These are phyloP conservation scores for Onychomys leucogaster DNA, from an alignment of 2,797 vertebrate species.

Conservation along the genomic window DNA sequence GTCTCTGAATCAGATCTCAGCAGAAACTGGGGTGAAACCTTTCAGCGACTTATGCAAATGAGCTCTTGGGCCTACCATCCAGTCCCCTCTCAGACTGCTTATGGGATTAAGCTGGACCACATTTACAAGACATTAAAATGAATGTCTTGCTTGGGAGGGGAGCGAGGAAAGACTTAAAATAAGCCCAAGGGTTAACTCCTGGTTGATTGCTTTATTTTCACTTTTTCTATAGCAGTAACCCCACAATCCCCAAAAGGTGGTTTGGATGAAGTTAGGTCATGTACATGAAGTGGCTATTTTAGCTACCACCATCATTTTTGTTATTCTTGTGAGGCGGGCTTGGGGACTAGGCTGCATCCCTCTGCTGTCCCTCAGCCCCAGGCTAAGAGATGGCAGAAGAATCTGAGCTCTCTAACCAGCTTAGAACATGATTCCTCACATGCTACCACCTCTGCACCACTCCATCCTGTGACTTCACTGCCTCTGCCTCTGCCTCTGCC, in stretches of 20 bases:
- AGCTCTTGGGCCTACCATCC: background rate
- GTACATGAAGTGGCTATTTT: background rate
- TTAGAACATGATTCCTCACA: background rate
- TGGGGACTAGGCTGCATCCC: background rate
- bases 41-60: background rate
- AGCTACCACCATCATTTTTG: background rate
- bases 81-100: background rate
- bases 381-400: background rate
- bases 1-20: background rate
- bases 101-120: background rate
- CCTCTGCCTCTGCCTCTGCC: no score
- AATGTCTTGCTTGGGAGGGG: background rate
- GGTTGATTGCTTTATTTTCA: conserved; percentile 3
- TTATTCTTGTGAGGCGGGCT: background rate
- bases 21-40: background rate
- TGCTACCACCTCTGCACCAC: background rate
- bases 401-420: background rate
- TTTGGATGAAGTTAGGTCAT: background rate
- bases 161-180: conserved; percentile 32
- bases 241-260: background rate
- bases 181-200: background rate
- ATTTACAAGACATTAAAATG: conserved; percentile 18
- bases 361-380: background rate
- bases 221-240: conserved; percentile 17
- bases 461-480: background rate